Evolutionary conservation across 1,140 invertebrate species (phyloP).

Genomic region (Neodiprion pinetum): DNA sequence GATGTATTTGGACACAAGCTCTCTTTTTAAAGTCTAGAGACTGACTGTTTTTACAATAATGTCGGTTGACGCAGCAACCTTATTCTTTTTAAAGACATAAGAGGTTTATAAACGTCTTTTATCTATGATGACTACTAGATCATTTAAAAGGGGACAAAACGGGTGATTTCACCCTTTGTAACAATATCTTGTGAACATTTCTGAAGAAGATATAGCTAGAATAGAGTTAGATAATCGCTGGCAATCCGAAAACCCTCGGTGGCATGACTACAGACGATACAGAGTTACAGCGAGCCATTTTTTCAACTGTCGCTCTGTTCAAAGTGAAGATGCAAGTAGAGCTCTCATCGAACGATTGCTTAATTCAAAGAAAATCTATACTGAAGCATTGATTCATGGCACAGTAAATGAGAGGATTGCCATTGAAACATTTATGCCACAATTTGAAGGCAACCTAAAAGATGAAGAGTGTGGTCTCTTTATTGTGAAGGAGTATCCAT

Average conservation of each 20-base stretch:
- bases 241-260: slow-evolving; percentile 18
- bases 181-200: slow-evolving; percentile 22
- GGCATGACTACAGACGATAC: slow-evolving; percentile 16
- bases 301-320: slow-evolving; percentile 18
- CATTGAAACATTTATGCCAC: slow-evolving; percentile 22
- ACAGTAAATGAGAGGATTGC: slow-evolving; percentile 24
- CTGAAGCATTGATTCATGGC: slow-evolving; percentile 21
- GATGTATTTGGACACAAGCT: too few relatives aligned
- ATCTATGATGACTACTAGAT: too few relatives aligned
- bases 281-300: slow-evolving; percentile 20
- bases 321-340: slow-evolving; percentile 11
- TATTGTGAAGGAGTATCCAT: too few relatives aligned
- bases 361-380: slow-evolving; percentile 11
- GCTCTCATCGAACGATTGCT: slow-evolving; percentile 3
- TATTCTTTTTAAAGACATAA: too few relatives aligned
- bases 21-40: too few relatives aligned
- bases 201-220: slow-evolving; percentile 8
- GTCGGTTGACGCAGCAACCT: too few relatives aligned
- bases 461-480: too few relatives aligned
- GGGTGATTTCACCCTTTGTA: too few relatives aligned
- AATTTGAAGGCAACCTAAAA: slow-evolving; percentile 15
- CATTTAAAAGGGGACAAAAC: too few relatives aligned
- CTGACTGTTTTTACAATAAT: too few relatives aligned
- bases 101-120: too few relatives aligned
- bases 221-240: slow-evolving; percentile 21